Evolutionary conservation across 2,888 invertebrate genomes (phyloP).

Genomic region (Caenorhabditis imperialis): DNA sequence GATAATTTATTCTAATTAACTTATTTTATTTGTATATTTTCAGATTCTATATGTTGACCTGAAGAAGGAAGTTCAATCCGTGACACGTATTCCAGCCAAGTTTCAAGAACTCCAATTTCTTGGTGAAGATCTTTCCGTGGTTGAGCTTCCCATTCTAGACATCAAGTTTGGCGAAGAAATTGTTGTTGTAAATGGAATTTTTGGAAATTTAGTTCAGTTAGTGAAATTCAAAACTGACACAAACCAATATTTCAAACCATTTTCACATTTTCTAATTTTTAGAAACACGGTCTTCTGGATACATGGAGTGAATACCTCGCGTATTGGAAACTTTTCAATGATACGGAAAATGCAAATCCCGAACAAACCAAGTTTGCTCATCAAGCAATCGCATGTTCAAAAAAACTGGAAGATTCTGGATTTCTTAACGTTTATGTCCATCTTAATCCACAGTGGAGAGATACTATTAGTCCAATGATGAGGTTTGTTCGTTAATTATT

Average conservation of each 20-base stretch:
- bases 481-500: slow-evolving; percentile 48
- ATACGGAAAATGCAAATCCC: slow-evolving; percentile 19
- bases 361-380: slow-evolving; percentile 44
- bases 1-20: no score
- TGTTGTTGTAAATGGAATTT: slow-evolving; percentile 58
- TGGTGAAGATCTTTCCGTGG: slow-evolving; percentile 27
- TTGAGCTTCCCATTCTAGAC: slow-evolving; percentile 32
- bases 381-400: slow-evolving; percentile 34
- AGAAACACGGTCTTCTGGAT: slow-evolving; percentile 33
- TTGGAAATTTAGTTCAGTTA: no score
- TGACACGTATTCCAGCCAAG: slow-evolving; percentile 38
- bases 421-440: slow-evolving; percentile 39
- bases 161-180: slow-evolving; percentile 45
- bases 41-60: no score
- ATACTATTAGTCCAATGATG: slow-evolving; percentile 47
- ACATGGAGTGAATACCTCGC: slow-evolving; percentile 26
- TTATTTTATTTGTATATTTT: no score
- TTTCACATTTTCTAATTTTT: slow-evolving; percentile 28
- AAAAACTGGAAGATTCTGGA: slow-evolving; percentile 45
- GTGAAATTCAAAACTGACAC: slow-evolving; percentile 10
- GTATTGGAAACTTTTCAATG: slow-evolving; percentile 17
- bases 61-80: slow-evolving; percentile 32
- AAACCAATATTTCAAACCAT: slow-evolving; percentile 8
- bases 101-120: slow-evolving; percentile 49
- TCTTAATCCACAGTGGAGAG: slow-evolving; percentile 28